These are phyloP conservation scores for Struthidea cinerea DNA, from an alignment of 2,113 vertebrate species.

Conservation along the genomic window DNA sequence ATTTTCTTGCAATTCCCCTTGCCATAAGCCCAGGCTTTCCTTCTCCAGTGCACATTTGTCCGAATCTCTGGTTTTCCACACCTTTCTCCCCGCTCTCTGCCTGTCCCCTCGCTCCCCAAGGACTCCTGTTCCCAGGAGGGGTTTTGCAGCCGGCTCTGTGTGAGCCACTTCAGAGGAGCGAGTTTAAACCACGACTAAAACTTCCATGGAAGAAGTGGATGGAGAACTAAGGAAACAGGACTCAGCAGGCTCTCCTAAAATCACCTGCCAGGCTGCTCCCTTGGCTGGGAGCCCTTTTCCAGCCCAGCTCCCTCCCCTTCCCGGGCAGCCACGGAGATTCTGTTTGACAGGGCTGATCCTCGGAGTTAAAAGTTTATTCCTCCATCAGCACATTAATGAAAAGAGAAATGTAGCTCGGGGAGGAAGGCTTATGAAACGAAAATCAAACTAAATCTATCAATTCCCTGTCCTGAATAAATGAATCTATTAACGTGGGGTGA, in stretches of 20 bases:
- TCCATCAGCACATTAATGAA: conserved; percentile 34
- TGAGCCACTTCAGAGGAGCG: neutral
- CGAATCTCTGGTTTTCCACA: neutral
- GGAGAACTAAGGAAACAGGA: neutral
- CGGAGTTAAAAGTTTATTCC: conserved; percentile 15
- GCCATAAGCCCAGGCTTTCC: neutral
- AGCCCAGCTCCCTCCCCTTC: neutral
- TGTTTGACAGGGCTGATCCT: conserved; percentile 40
- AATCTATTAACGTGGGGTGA: neutral
- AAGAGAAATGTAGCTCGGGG: neutral
- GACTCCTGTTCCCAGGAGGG: neutral
- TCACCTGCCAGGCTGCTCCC: neutral
- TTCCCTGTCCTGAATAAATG: conserved; percentile 32
- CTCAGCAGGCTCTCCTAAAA: neutral
- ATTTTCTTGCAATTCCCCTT: neutral
- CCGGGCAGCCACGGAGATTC: neutral
- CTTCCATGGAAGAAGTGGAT: neutral
- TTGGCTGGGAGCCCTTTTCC: neutral
- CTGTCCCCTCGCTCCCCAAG: neutral
- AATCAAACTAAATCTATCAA: conserved; percentile 26
- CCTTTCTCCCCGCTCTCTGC: neutral
- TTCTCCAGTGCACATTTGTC: accelerated
- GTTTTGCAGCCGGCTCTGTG: neutral
- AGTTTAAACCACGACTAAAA: neutral
- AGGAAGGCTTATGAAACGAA: conserved; percentile 19